Conservation (phyloP, 2,113 vertebrate species). For the Notechis scutatus region DNA sequence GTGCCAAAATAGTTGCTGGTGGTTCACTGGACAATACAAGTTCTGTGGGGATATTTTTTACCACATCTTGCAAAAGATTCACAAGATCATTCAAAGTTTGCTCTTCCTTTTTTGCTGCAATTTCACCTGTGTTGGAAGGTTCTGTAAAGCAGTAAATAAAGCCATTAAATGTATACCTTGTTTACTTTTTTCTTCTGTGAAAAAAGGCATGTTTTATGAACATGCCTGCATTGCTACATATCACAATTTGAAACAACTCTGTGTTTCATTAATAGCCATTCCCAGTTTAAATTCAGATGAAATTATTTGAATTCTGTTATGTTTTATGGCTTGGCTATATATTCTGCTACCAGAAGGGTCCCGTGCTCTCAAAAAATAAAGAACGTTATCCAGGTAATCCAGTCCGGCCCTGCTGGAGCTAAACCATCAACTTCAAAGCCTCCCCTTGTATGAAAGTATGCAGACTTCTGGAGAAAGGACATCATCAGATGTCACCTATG, state of each 20-base stretch:
- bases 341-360: background rate
- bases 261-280: background rate
- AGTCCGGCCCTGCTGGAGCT: background rate
- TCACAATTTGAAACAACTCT: background rate
- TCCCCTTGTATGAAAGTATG: background rate
- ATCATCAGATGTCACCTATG: background rate
- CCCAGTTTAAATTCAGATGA: background rate
- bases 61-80: background rate
- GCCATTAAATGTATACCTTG: accelerated
- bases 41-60: slow-evolving; percentile 17
- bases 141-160: background rate
- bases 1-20: accelerated
- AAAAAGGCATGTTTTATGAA: background rate
- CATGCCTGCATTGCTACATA: background rate
- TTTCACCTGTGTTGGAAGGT: background rate
- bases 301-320: background rate
- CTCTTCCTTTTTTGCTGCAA: background rate
- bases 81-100: background rate
- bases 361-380: background rate
- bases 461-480: background rate
- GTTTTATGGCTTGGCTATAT: background rate
- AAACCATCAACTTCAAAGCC: background rate
- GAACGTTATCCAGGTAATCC: background rate
- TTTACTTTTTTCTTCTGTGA: accelerated
- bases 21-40: background rate